Evolutionary conservation across 1,140 invertebrate species (phyloP), one percentile per base, ranked within the genome.

Genomic region (Asobara japonica): DNA sequence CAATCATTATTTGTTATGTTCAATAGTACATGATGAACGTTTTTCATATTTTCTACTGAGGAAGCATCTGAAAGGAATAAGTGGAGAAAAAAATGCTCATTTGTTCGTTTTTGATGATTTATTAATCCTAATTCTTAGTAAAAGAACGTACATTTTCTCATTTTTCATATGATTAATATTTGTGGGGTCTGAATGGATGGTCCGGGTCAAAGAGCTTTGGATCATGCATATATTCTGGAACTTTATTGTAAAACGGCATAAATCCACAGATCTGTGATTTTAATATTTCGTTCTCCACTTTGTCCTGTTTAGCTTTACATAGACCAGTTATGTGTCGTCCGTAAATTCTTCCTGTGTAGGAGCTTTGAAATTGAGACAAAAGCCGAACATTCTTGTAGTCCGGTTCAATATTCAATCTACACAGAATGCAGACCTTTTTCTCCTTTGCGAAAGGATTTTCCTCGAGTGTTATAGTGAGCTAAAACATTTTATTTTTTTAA

Each of bases 281-380:
- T 0, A 74, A 74, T 45, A 96, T 93, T 85, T 94, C 93, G 1
- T 77, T 79, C 82, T 93, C 91, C 0, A 97, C 89, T 72, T 86
- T 81, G 51, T 89, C 84, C 76, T 97, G 95, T 79, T 96, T 94
- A 4, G 83, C 76, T 82, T 91, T 90, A 82, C 96, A 97, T 2
- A 97, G 86, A 4, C 95, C 95, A 30, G 97, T 99, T 66, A 99
- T 95, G 78, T 98, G 94, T 75, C 93, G 89, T 0, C 94, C 94
- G 86, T 98, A 99, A 69, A 98, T 91, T 76, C 91, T 89, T 8
- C 97, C 97, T 10, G 97, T 98, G 78, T 94, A 96, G 0, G 94
- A 92, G 48, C 97, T 98, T 81, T 98, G 93, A 87, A 99, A 99
- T 83, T 99, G 98, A 13, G 96, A 97, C 1, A 99, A 83, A 5